Evolutionary conservation across 2,888 invertebrate species (phyloP).

Genomic region (Drosophila demipolita): DNA sequence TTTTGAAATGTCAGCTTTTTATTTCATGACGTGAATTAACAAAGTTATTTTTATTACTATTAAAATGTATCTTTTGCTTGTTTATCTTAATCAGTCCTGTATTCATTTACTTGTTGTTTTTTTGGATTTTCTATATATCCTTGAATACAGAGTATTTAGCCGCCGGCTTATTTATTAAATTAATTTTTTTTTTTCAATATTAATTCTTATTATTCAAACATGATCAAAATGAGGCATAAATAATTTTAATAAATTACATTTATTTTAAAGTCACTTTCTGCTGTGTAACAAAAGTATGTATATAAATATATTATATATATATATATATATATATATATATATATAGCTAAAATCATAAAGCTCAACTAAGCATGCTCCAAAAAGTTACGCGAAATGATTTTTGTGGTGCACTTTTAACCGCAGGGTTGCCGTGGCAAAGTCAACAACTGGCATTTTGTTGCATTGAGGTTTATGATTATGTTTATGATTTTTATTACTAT

Average conservation of each 20-base stretch:
- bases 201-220: background rate
- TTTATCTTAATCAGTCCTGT: too few species aligned
- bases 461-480: conserved; percentile 41
- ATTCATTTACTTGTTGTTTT: too few species aligned
- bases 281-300: background rate
- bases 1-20: conserved; percentile 29
- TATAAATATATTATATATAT: background rate
- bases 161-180: background rate
- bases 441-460: conserved; percentile 61
- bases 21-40: too few species aligned
- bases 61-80: too few species aligned
- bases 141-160: background rate
- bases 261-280: background rate
- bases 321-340: background rate
- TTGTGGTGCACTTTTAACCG: conserved; percentile 39
- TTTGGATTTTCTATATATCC: too few species aligned
- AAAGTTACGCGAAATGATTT: conserved; percentile 51
- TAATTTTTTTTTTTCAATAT: background rate
- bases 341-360: conserved; percentile 35
- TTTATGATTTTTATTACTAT: conserved; percentile 13
- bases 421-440: conserved; percentile 51
- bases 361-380: conserved; percentile 45
- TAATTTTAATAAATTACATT: background rate
- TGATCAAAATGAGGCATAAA: background rate
- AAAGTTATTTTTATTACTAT: too few species aligned